Evolutionary conservation across 2,888 invertebrate species (phyloP).

Genomic region (Anaspis maculata): DNA sequence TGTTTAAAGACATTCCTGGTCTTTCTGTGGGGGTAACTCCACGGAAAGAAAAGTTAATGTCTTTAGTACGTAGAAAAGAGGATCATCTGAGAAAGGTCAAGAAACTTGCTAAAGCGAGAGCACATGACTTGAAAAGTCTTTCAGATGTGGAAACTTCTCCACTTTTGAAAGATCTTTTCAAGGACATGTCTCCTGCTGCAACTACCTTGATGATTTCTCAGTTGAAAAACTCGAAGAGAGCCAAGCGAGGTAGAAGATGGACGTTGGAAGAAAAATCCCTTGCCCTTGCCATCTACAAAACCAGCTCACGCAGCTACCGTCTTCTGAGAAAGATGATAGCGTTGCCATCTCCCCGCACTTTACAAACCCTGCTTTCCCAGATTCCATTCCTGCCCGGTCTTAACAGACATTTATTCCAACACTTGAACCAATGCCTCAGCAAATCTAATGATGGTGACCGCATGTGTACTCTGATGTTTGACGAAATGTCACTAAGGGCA

Average conservation of each 20-base stretch:
- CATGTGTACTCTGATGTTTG: conserved; percentile 9
- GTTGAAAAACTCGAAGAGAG: conserved; percentile 2
- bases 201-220: conserved; percentile 11
- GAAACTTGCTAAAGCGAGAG: conserved; percentile 4
- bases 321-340: conserved; percentile 12
- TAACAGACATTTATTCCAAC: conserved; percentile 12
- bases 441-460: conserved; percentile 6
- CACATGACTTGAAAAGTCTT: conserved; percentile 8
- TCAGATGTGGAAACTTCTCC: conserved; percentile 4
- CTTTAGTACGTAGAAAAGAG: conserved; percentile 8
- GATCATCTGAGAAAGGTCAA: conserved; percentile 11
- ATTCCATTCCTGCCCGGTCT: conserved; percentile 14
- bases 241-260: conserved; percentile 8
- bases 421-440: conserved; percentile 6
- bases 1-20: too few species aligned
- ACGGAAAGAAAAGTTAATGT: conserved; percentile 3
- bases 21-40: conserved; percentile 3
- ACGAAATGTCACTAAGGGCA: conserved; percentile 10
- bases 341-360: conserved; percentile 13
- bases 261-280: conserved; percentile 7
- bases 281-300: conserved; percentile 9
- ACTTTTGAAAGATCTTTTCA: conserved; percentile 4
- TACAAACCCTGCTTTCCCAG: conserved; percentile 11
- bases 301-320: conserved; percentile 11
- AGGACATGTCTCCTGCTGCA: conserved; percentile 4